Base-by-base conservation (phyloP, 2,888 invertebrate genomes). In the Phortica magna region DNA sequence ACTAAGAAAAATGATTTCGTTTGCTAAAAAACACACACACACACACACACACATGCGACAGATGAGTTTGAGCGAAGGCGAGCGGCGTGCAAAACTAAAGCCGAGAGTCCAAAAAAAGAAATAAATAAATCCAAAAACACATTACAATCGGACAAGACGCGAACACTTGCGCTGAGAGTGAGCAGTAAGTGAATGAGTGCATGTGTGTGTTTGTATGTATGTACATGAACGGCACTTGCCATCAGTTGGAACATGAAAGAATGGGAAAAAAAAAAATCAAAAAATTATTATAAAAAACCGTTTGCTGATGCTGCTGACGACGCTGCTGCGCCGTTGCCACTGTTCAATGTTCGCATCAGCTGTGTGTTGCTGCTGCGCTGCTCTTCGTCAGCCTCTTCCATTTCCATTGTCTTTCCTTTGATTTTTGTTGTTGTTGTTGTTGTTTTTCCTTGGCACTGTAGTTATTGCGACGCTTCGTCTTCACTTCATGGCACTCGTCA, bases 1-100 rank as follows among this genome's bases (percentile, higher is more conserved):
- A 75, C 42, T 68, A 68, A 68, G 43, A 59, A 68, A 75, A 73
- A 73, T 71, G 55, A 71, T 71, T 71, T 71, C 70, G 70, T 71
- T 71, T 71, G 70, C 70, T 71, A 31, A 55, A 68, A 71, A 71
- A 71, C 61, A 61, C 14, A 12, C 48, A 48, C 48, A 48, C 48
- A 48, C 14, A 48, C 48, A 48, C 48, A 48, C 9, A 43, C 10
- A 10, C 43, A 43, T 10, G 48, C 0, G 48, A 14, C 48, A 14
- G 14, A 14, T 14, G 48, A 14, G 48, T 12, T 12, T 48, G 48
- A 14, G 14, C 4, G 7, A 48, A 48, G 48, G 14, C 31, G 31
- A 48, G 9, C 48, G 7, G 48, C 48, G 48, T 14, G 14, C 10
- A 48, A 48, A 12, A 14, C 48, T 14, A 48, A 48, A 48, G 48